phyloP scores from a whole-genome alignment of 2,113 vertebrate genomes.

The Toxostoma redivivum region DNA sequence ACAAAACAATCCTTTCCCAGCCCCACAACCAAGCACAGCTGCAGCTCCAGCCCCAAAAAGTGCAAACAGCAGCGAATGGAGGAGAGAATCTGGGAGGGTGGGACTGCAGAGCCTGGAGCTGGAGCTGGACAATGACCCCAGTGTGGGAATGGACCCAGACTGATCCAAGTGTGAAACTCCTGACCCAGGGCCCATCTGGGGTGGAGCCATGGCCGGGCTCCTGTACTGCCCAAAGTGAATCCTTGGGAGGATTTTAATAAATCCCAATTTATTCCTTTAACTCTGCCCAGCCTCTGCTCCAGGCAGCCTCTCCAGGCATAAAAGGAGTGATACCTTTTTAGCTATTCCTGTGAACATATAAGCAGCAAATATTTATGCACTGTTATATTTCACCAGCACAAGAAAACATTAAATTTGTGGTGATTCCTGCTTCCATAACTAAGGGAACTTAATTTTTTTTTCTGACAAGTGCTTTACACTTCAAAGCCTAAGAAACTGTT shows the following conservation, averaged over 20 bases:
- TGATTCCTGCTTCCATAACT: neutral
- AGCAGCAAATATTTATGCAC: neutral
- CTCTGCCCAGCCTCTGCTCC: neutral
- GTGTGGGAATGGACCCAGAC: no score
- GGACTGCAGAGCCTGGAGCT: no score
- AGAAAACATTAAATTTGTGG: neutral
- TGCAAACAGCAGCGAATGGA: no score
- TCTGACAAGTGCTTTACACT: neutral
- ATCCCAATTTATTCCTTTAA: neutral
- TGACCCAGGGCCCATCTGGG: neutral
- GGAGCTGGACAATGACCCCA: no score
- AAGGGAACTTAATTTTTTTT: neutral
- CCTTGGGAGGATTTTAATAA: no score
- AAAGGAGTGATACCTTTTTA: neutral
- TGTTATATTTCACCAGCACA: neutral
- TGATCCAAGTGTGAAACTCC: no score
- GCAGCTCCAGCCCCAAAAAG: no score
- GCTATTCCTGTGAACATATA: neutral
- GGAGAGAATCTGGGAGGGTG: no score
- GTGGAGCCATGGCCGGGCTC: rapidly evolving
- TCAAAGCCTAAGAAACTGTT: neutral
- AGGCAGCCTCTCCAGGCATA: neutral
- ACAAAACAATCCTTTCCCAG: no score
- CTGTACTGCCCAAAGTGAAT: neutral
- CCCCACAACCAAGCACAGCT: no score